These are phyloP conservation scores for Sciurus vulgaris DNA, from an alignment of 2,797 vertebrate genomes.

Conservation along the genomic window DNA sequence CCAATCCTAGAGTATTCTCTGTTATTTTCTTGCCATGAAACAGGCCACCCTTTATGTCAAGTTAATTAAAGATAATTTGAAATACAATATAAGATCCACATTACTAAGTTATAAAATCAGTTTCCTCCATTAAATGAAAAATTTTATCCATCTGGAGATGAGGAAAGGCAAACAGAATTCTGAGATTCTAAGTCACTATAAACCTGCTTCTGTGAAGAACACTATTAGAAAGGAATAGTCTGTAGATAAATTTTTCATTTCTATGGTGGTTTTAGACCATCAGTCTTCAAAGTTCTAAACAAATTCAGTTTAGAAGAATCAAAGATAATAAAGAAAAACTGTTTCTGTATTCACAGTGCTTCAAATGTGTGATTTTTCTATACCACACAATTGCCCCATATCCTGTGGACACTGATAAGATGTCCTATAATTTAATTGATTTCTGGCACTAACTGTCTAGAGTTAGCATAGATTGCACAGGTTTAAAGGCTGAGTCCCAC, in stretches of 20 bases:
- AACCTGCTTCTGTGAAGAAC: slow-evolving; percentile 45
- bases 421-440: not conserved
- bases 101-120: slow-evolving; percentile 37
- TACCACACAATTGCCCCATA: not conserved
- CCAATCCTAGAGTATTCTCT: slow-evolving; percentile 53
- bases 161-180: slow-evolving; percentile 40
- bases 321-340: slow-evolving; percentile 19
- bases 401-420: not conserved
- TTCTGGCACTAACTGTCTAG: not conserved
- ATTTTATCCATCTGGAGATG: not conserved
- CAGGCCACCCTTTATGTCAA: not conserved
- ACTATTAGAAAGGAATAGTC: not conserved
- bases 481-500: not conserved
- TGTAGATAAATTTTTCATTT: slow-evolving; percentile 33
- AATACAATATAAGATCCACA: not conserved
- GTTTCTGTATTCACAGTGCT: not conserved
- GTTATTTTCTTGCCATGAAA: slow-evolving; percentile 64
- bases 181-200: slow-evolving; percentile 21
- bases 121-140: slow-evolving; percentile 63
- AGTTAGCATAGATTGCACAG: not conserved
- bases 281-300: slow-evolving; percentile 15
- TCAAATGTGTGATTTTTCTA: not conserved
- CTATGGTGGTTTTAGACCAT: slow-evolving; percentile 24
- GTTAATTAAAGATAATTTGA: slow-evolving; percentile 66
- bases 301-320: slow-evolving; percentile 58